phyloP scores from a whole-genome alignment of 2,888 invertebrate genomes.

The Sthenelais limicola region DNA sequence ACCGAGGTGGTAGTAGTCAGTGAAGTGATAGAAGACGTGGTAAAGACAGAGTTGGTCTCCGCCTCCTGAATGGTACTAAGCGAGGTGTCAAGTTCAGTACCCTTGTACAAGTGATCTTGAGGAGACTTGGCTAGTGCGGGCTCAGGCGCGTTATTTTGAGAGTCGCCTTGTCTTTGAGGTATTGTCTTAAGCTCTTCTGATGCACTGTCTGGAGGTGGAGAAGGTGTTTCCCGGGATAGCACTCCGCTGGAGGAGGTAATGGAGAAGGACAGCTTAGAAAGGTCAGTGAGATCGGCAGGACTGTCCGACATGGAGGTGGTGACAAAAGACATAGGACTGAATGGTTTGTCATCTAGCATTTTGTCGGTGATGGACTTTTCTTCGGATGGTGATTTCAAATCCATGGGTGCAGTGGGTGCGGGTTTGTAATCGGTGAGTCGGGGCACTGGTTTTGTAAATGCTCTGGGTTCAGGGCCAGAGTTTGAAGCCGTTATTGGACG shows the following conservation, averaged over 20 bases:
- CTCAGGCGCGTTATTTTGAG: not conserved
- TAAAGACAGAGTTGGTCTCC: conserved; percentile 17
- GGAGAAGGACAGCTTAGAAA: too few relatives aligned
- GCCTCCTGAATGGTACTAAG: conserved; percentile 58
- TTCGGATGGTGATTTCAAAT: too few relatives aligned
- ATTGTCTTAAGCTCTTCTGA: not conserved
- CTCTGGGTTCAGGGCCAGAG: not conserved
- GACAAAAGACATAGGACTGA: too few relatives aligned
- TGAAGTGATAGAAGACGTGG: conserved; percentile 21
- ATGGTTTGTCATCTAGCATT: too few relatives aligned
- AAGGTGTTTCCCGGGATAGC: too few relatives aligned
- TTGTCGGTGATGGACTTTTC: too few relatives aligned
- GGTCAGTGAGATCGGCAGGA: too few relatives aligned
- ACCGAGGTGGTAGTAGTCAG: conserved; percentile 49
- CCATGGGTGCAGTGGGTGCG: too few relatives aligned
- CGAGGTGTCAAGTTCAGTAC: conserved; percentile 59
- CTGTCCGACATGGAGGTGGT: too few relatives aligned
- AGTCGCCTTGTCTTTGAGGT: not conserved
- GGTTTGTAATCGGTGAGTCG: too few relatives aligned
- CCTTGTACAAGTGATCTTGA: conserved; percentile 46
- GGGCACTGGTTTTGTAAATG: too few relatives aligned
- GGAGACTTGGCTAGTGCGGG: not conserved
- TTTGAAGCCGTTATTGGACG: not conserved
- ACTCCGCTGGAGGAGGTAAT: too few relatives aligned
- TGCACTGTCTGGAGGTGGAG: not conserved